A percentile compares a stretch with the other conserved stretches of the same genome.
These are phyloP conservation scores for Hyperoplus immaculatus DNA, from an alignment of 2,797 vertebrate genomes.

Conservation along the genomic window DNA sequence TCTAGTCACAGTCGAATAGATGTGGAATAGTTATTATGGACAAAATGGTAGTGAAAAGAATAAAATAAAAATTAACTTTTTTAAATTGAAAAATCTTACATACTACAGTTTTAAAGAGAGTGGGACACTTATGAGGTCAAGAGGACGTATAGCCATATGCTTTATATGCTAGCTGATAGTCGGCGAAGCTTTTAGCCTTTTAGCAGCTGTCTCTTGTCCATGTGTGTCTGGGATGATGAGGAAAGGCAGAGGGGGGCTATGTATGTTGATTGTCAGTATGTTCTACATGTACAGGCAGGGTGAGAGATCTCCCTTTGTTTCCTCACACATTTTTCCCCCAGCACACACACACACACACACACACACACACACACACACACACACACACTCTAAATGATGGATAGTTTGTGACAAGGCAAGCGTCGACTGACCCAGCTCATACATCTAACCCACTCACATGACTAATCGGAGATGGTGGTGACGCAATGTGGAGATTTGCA, in stretches of 20 bases:
- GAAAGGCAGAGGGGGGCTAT: not conserved
- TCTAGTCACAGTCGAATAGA: too few relatives aligned
- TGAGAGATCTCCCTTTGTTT: slow-evolving; percentile 1
- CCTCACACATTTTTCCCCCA: slow-evolving; percentile 1
- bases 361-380: too few relatives aligned
- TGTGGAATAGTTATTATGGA: too few relatives aligned
- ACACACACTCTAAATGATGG: slow-evolving; percentile 10
- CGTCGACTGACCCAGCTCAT: slow-evolving; percentile 11
- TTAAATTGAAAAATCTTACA: too few relatives aligned
- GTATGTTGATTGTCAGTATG: not conserved
- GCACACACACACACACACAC: not conserved
- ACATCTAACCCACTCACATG: slow-evolving; percentile 15
- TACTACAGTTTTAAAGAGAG: too few relatives aligned
- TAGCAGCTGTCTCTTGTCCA: slow-evolving; percentile 7
- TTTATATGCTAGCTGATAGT: not conserved
- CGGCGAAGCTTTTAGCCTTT: not conserved
- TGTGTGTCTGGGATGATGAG: not conserved
- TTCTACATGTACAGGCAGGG: not conserved
- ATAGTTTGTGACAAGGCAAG: slow-evolving; percentile 22
- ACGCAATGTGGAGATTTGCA: slow-evolving; percentile 29
- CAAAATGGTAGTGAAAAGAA: too few relatives aligned
- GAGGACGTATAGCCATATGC: too few relatives aligned
- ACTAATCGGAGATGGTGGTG: not conserved
- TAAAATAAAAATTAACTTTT: too few relatives aligned
- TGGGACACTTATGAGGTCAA: too few relatives aligned